phyloP scores from a whole-genome alignment of 2,888 invertebrate genomes.

The Tipula lateralis region DNA sequence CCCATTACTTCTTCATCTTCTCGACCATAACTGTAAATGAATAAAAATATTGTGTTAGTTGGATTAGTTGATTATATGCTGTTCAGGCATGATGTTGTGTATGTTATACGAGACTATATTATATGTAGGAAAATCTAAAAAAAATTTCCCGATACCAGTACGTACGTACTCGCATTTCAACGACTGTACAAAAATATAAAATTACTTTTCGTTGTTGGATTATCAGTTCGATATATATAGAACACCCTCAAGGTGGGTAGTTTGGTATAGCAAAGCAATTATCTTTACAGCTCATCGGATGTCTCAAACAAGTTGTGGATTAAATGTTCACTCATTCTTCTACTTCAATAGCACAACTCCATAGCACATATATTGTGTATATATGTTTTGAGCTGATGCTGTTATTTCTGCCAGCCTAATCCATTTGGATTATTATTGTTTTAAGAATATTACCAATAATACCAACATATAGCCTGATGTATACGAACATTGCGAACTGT shows the following conservation, averaged over 20 bases:
- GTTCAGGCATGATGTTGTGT: background rate
- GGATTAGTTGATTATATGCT: background rate
- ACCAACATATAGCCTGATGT: too few species aligned
- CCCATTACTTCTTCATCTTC: conserved; percentile 99
- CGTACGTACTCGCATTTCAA: background rate
- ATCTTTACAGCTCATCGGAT: background rate
- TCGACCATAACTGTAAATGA: conserved; percentile 69
- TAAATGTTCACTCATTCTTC: background rate
- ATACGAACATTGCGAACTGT: background rate
- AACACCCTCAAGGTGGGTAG: background rate
- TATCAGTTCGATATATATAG: background rate
- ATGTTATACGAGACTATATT: background rate
- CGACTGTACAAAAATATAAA: background rate
- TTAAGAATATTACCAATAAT: background rate
- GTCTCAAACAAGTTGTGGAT: background rate
- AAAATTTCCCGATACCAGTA: background rate
- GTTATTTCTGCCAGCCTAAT: background rate
- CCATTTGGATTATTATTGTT: background rate
- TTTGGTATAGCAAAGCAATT: background rate
- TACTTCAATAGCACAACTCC: background rate
- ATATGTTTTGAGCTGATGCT: background rate
- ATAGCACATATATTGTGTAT: background rate
- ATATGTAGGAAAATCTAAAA: background rate
- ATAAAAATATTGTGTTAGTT: conserved; percentile 26
- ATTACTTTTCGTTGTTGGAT: background rate